phyloP scores from a whole-genome alignment of 2,888 invertebrate genomes.

The Horisme vitalbata region DNA sequence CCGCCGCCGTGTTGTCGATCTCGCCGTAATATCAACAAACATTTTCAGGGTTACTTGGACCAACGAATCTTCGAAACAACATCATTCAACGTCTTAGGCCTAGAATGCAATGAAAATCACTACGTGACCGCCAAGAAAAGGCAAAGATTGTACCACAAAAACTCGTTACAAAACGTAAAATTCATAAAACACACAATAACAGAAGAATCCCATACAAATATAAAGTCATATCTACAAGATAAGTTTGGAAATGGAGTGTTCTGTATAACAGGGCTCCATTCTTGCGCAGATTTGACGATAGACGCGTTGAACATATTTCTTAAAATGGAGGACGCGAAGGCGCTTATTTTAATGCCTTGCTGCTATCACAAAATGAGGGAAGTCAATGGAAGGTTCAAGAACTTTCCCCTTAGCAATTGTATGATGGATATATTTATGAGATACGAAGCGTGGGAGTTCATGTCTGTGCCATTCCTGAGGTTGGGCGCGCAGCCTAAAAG shows the following conservation, averaged over 20 bases:
- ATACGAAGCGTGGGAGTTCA: constrained; percentile 61
- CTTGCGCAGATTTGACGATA: constrained; percentile 90
- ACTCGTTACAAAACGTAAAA: constrained; percentile 79
- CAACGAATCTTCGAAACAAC: constrained; percentile 84
- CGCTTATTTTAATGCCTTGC: constrained; percentile 88
- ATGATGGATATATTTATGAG: constrained; percentile 63
- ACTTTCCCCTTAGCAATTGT: constrained; percentile 86
- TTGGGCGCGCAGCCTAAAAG: constrained; percentile 87
- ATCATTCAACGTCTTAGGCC: constrained; percentile 84
- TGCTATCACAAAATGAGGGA: constrained; percentile 88
- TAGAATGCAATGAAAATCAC: constrained; percentile 84
- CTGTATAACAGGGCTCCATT: constrained; percentile 85
- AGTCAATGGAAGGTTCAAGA: constrained; percentile 66
- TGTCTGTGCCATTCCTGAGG: constrained; percentile 86
- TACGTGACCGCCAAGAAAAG: constrained; percentile 82
- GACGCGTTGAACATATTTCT: constrained; percentile 86
- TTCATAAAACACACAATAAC: constrained; percentile 83
- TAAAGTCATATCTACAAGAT: constrained; percentile 61
- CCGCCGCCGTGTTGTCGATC: not conserved
- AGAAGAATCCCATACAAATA: constrained; percentile 68
- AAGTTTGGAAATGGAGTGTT: constrained; percentile 60
- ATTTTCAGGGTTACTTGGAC: constrained; percentile 88
- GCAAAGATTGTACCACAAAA: constrained; percentile 79
- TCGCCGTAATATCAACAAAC: no score
- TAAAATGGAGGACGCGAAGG: constrained; percentile 77